phyloP scores from a whole-genome alignment of 1,140 invertebrate genomes.

The Drosophila prosaltans region DNA sequence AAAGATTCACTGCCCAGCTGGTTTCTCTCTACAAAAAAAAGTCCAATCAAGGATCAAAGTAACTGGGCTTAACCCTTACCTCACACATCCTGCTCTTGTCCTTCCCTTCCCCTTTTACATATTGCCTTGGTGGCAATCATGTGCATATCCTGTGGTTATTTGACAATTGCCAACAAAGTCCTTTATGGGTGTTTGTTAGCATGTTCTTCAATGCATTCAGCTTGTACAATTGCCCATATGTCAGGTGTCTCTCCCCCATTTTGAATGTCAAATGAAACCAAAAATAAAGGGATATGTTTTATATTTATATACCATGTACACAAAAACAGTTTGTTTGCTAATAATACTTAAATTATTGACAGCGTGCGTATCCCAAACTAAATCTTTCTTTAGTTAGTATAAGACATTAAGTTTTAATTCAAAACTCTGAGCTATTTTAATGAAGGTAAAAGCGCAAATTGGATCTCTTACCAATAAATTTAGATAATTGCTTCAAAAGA shows the following conservation, averaged over 20 bases:
- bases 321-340: too few relatives aligned
- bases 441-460: too few relatives aligned
- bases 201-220: conserved; percentile 56
- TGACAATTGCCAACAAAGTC: conserved; percentile 56
- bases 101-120: neutral
- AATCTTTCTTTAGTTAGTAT: too few relatives aligned
- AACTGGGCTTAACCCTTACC: conserved; percentile 32
- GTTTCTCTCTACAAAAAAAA: conserved; percentile 39
- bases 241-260: conserved; percentile 42
- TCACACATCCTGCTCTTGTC: conserved; percentile 30
- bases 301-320: neutral
- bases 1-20: conserved; percentile 40
- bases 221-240: conserved; percentile 66
- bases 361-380: too few relatives aligned
- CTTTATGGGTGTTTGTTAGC: conserved; percentile 49
- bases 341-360: too few relatives aligned
- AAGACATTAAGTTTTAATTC: too few relatives aligned
- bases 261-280: conserved; percentile 36
- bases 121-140: conserved; percentile 47
- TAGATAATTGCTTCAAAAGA: too few relatives aligned
- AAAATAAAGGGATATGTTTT: neutral
- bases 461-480: too few relatives aligned
- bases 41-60: conserved; percentile 77
- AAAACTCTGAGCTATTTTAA: too few relatives aligned
- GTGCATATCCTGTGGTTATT: conserved; percentile 79